phyloP scores from a whole-genome alignment of 2,113 vertebrate genomes.

The Oncorhynchus gorbuscha region DNA sequence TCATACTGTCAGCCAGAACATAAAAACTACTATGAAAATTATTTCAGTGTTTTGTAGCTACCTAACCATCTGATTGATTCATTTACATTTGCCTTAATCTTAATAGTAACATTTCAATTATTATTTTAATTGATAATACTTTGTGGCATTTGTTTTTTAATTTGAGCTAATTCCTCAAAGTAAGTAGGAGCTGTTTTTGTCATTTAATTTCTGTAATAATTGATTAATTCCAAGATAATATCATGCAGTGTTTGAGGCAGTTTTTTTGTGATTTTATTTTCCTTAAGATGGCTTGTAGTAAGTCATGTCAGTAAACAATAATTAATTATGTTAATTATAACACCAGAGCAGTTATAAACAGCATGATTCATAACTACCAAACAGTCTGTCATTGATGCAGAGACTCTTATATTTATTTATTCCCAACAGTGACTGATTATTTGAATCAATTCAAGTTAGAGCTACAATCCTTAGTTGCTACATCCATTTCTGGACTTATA shows the following conservation, averaged over 20 bases:
- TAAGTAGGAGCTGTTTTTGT: conserved; percentile 16
- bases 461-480: no score
- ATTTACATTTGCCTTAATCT: neutral
- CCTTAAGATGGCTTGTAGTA: conserved; percentile 9
- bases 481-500: no score
- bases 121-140: neutral
- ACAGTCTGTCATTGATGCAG: conserved; percentile 12
- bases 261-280: conserved; percentile 8
- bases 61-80: neutral
- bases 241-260: conserved; percentile 9
- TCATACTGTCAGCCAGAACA: neutral
- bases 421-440: conserved; percentile 40
- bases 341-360: conserved; percentile 23
- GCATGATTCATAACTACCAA: conserved; percentile 30
- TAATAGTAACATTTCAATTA: no score
- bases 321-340: conserved; percentile 38
- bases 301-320: conserved; percentile 21
- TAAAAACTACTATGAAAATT: neutral
- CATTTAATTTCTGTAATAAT: neutral
- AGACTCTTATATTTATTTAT: conserved; percentile 34
- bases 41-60: neutral
- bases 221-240: neutral
- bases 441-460: conserved; percentile 47
- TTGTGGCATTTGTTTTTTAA: neutral
- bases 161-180: neutral